Conservation (phyloP, 2,888 invertebrate species). For the Platypus cylindrus region DNA sequence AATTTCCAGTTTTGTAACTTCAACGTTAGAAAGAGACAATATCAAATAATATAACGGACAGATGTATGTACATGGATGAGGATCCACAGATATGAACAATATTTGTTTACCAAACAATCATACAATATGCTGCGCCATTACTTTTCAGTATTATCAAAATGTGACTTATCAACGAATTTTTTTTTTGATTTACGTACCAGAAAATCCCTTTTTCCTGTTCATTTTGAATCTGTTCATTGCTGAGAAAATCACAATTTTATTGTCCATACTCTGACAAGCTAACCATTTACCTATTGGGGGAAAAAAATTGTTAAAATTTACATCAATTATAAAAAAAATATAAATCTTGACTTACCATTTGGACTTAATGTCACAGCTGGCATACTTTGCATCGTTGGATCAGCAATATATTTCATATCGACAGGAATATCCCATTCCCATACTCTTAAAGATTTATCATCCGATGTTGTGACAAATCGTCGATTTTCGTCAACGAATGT, state of each 20-base stretch:
- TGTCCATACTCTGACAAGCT: conserved; percentile 98
- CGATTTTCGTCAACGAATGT: conserved; percentile 99
- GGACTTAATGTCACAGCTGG: conserved; percentile 91
- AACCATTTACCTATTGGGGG: conserved; percentile 64
- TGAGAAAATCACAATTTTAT: conserved; percentile 95
- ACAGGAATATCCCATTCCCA: conserved; percentile 99
- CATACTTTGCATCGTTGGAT: conserved; percentile 98
- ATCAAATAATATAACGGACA: too few relatives aligned
- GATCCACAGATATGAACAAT: too few relatives aligned
- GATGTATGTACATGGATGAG: too few relatives aligned
- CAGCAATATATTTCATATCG: conserved; percentile 99
- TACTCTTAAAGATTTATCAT: conserved; percentile 95
- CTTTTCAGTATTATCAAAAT: too few relatives aligned
- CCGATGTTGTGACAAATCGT: conserved; percentile 95
- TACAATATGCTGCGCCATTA: too few relatives aligned
- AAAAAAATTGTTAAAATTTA: not conserved
- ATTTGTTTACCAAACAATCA: too few relatives aligned
- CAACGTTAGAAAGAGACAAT: too few relatives aligned
- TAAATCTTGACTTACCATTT: conserved; percentile 47
- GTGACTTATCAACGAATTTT: too few relatives aligned
- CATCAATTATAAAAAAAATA: conserved; percentile 2
- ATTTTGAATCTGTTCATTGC: conserved; percentile 95
- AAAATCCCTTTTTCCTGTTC: conserved; percentile 95
- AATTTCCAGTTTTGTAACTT: too few relatives aligned
- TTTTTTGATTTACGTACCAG: conserved; percentile 28